These are phyloP conservation scores for Andrena minutula DNA, from an alignment of 2,888 invertebrate species.

Conservation along the genomic window DNA sequence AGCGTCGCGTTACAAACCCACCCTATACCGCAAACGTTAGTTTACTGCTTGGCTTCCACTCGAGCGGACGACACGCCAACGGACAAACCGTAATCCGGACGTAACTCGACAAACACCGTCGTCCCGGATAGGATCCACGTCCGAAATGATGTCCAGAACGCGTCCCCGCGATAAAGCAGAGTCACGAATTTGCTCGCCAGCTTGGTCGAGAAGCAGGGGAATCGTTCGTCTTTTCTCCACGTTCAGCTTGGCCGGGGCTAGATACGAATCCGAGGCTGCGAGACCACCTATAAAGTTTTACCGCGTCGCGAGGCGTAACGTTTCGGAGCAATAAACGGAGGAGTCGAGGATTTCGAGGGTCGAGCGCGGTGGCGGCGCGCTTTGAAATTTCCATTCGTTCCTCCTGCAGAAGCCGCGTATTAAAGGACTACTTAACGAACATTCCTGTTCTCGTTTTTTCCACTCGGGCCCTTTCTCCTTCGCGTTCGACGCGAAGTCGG, in stretches of 20 bases:
- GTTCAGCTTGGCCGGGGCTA: background rate
- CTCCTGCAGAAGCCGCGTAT: conserved; percentile 36
- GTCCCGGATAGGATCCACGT: conserved; percentile 38
- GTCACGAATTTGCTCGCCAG: conserved; percentile 22
- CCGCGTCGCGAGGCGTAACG: conserved; percentile 3
- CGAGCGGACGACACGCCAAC: conserved; percentile 53
- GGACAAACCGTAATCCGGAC: conserved; percentile 61
- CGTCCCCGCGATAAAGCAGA: conserved; percentile 43
- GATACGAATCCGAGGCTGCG: conserved; percentile 1
- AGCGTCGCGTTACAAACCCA: conserved; percentile 42
- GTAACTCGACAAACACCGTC: conserved; percentile 65
- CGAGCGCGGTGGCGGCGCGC: conserved; percentile 23
- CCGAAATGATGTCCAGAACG: conserved; percentile 41
- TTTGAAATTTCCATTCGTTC: conserved; percentile 48
- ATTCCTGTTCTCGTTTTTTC: conserved; percentile 43
- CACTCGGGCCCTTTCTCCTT: background rate
- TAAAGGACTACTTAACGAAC: conserved; percentile 53
- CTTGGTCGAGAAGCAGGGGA: background rate
- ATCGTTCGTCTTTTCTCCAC: background rate
- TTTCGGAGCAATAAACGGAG: conserved; percentile 40
- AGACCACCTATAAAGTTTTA: conserved; percentile 42
- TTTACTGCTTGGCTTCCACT: conserved; percentile 53
- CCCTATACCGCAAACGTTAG: conserved; percentile 48
- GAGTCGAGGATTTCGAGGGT: conserved; percentile 29
- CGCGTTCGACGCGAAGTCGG: conserved; percentile 18